Percentiles rank a stretch among this genome's conserved stretches.
Conservation (phyloP, 2,888 invertebrate species). For the Caenorhabditis afra region DNA sequence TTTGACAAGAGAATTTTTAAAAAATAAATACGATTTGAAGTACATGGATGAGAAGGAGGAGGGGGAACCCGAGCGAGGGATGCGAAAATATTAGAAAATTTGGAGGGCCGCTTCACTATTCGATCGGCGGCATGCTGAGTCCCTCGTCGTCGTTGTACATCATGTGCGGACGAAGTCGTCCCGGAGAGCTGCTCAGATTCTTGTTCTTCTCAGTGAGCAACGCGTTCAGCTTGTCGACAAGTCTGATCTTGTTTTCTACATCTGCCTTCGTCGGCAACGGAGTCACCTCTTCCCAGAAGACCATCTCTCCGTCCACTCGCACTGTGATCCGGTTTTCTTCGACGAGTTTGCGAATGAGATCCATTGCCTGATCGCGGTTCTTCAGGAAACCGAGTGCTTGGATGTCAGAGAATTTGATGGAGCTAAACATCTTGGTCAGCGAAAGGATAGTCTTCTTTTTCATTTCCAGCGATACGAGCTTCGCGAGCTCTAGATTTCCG, state of each 20-base stretch:
- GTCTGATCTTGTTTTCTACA: constrained; percentile 17
- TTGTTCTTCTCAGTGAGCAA: constrained; percentile 24
- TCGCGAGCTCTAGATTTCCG: constrained; percentile 55
- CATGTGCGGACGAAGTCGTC: constrained; percentile 17
- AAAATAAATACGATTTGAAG: background rate
- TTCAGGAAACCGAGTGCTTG: constrained; percentile 21
- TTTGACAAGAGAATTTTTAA: background rate
- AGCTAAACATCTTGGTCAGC: constrained; percentile 55
- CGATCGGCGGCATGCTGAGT: constrained; percentile 56
- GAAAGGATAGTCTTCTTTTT: constrained; percentile 57
- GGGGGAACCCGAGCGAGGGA: constrained; percentile 28
- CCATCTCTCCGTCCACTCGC: constrained; percentile 26
- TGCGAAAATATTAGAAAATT: background rate
- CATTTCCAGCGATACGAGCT: constrained; percentile 46
- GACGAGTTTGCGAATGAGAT: constrained; percentile 29
- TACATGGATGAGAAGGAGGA: background rate
- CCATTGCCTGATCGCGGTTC: constrained; percentile 2
- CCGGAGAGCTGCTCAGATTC: constrained; percentile 5
- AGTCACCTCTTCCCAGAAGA: constrained; percentile 39
- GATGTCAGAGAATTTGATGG: constrained; percentile 34
- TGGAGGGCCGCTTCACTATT: background rate
- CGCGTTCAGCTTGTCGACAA: constrained; percentile 34
- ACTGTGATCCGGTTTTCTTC: constrained; percentile 35
- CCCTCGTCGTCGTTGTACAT: constrained; percentile 65
- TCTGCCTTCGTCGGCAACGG: constrained; percentile 26